Evolutionary conservation across 2,113 vertebrate species (phyloP).

Genomic region (Pteropus alecto): DNA sequence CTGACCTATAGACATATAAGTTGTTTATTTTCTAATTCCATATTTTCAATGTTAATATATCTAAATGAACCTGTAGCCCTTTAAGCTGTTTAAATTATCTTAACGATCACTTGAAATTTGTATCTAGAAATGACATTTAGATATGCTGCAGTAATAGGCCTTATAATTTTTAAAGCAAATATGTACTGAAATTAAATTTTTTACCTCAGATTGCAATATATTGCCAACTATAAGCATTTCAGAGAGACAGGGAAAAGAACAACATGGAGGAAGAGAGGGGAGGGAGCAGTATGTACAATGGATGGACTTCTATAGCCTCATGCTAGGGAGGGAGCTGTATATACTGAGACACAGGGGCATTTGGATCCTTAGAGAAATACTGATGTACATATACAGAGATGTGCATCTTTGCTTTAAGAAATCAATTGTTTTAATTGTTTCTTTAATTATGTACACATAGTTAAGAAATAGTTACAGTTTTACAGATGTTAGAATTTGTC

Average conservation of each 20-base stretch:
- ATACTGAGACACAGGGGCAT: not conserved
- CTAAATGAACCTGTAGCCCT: not conserved
- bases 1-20: not conserved
- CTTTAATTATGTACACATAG: slow-evolving; percentile 4
- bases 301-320: not conserved
- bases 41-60: not conserved
- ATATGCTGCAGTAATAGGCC: not conserved
- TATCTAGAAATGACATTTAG: not conserved
- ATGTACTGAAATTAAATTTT: slow-evolving; percentile 28
- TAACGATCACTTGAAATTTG: not conserved
- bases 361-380: not conserved
- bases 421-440: not conserved
- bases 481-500: slow-evolving; percentile 7
- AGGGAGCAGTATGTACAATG: not conserved
- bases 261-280: not conserved
- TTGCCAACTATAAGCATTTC: slow-evolving; percentile 2
- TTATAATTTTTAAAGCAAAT: not conserved
- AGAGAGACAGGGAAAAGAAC: not conserved
- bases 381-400: not conserved
- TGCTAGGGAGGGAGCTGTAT: not conserved
- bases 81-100: slow-evolving; percentile 39
- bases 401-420: slow-evolving; percentile 22
- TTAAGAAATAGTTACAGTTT: slow-evolving; percentile 22
- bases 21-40: not conserved
- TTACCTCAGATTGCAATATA: not conserved